phyloP scores from a whole-genome alignment of 2,113 vertebrate genomes.

The Nothobranchius furzeri region DNA sequence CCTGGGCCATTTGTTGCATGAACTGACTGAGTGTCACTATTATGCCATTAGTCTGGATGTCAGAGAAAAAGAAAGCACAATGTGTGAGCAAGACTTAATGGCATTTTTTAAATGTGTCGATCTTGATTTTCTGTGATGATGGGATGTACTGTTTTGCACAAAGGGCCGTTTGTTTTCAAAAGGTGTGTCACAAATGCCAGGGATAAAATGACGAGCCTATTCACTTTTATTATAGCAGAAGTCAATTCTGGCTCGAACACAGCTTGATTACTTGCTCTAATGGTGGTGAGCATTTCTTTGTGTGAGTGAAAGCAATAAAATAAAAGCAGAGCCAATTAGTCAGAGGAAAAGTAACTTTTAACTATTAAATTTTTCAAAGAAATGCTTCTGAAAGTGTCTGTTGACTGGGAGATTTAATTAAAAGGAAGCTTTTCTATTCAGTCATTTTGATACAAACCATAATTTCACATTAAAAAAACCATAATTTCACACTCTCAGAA shows the following conservation, averaged over 20 bases:
- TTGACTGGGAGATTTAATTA: constrained; percentile 18
- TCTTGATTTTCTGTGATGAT: constrained; percentile 36
- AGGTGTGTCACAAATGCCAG: constrained; percentile 5
- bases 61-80: constrained; percentile 28
- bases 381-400: constrained; percentile 19
- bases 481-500: background rate
- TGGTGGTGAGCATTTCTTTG: constrained; percentile 4
- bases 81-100: constrained; percentile 38
- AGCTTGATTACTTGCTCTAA: constrained; percentile 16
- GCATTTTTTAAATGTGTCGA: constrained; percentile 49
- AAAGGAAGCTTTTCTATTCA: background rate
- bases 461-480: too few species aligned
- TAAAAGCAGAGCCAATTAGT: constrained; percentile 20
- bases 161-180: constrained; percentile 21
- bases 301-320: constrained; percentile 23
- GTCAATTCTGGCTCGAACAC: constrained; percentile 13
- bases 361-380: constrained; percentile 6
- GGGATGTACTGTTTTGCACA: constrained; percentile 29
- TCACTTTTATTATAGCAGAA: background rate
- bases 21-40: constrained; percentile 57
- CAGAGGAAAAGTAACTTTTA: constrained; percentile 13
- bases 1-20: constrained; percentile 65
- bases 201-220: constrained; percentile 4
- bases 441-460: background rate
- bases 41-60: constrained; percentile 55